Base-by-base conservation (phyloP, 2,888 invertebrate species). In the Aphodius sticticus region DNA sequence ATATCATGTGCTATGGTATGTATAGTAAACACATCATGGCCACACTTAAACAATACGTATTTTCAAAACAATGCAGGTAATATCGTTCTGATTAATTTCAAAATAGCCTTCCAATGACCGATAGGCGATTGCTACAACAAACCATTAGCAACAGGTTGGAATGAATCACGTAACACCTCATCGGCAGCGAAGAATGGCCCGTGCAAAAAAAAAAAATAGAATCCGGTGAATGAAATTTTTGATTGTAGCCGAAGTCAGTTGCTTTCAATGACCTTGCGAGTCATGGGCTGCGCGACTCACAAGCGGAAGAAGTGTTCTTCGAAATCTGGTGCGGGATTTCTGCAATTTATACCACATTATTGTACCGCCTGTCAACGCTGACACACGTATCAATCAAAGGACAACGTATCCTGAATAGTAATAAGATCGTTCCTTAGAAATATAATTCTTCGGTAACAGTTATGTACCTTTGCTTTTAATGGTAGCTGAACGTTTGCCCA, bases 131-230 rank as follows among this genome's bases (percentile, higher is more conserved):
- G 26, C 1, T 26, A 26, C 26, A 26, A 26, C 26, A 26, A 53
- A 7, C 53, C 12, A 53, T 53, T 53, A 53, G 53, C 53, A 53
- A 53, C 53, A 53, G 53, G 53, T 53, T 53, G 12, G 6, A 53
- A 53, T 53, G 53, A 53, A 53, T 53, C 53, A 53, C 53, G 53
- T 53, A 53, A 53, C 53, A 53, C 53, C 53, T 53, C 53, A 53
- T 53, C 53, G 53, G 12, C 53, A 53, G 12, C 12, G 53, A 53
- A 12, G 53, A 53, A 53, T 53, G 12, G 53, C 53, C 53, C 1
- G 53, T 53, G 53, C 9, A 9, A 12, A 53, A 53, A 53, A 9
- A 12, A 53, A 53, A 53, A 53, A 53, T 53, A 12, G 53, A 26
- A 26, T 26, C 53, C 53, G 12, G 53, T 53, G 9, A 53, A 53